These are phyloP conservation scores for Calephelis perditalis DNA, from an alignment of 2,888 invertebrate genomes.

Conservation along the genomic window DNA sequence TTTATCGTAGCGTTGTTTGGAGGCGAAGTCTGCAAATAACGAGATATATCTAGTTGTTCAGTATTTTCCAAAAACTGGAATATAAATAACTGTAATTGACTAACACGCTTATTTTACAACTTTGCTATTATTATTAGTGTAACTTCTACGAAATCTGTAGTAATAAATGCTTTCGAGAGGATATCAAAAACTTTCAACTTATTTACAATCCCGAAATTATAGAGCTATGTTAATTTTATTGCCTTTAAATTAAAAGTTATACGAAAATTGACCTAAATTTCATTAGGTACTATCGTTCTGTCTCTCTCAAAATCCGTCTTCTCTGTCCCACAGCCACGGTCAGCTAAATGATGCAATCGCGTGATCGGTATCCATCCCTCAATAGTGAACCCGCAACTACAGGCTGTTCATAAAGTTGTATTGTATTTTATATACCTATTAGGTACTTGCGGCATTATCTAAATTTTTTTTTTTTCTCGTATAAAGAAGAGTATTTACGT, in stretches of 20 bases:
- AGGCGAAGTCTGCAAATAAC: too few relatives aligned
- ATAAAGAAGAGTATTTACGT: background rate
- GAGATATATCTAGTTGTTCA: too few relatives aligned
- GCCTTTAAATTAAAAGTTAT: background rate
- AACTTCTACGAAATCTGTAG: too few relatives aligned
- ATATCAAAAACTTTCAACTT: too few relatives aligned
- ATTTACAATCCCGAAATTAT: too few relatives aligned
- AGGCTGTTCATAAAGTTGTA: constrained; percentile 8
- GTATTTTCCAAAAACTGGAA: too few relatives aligned
- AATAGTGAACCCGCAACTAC: constrained; percentile 42
- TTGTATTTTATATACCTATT: constrained; percentile 2
- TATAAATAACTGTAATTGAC: too few relatives aligned
- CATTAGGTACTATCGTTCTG: constrained; percentile 13
- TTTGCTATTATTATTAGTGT: too few relatives aligned
- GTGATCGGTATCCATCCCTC: constrained; percentile 60
- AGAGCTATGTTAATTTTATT: background rate
- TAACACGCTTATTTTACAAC: too few relatives aligned
- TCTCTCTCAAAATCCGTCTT: constrained; percentile 15
- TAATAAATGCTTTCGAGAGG: too few relatives aligned
- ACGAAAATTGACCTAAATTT: constrained; percentile 13
- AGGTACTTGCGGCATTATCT: background rate
- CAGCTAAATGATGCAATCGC: constrained; percentile 69
- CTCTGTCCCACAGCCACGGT: constrained; percentile 32
- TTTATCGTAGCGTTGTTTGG: too few relatives aligned
- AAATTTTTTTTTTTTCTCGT: background rate